Evolutionary conservation across 1,140 invertebrate genomes (phyloP), one percentile per base, ranked within the genome.

Genomic region (Papilio helenus): DNA sequence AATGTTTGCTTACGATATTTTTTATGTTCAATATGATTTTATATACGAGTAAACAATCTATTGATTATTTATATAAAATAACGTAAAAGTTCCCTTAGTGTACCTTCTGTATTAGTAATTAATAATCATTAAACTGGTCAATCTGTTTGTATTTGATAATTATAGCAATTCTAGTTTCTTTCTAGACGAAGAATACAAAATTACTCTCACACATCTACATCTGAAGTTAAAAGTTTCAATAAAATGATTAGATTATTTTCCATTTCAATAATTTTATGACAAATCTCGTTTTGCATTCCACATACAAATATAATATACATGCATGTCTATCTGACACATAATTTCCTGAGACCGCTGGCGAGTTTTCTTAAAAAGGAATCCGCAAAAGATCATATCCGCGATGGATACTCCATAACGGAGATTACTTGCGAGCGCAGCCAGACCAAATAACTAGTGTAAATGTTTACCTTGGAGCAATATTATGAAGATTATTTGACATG

Each of bases 331-430:
- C 3, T 68, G 61, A 68, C 26, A 26, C 26, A 68, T 29, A 68
- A 68, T 68, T 68, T 68, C 61, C 61, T 68, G 61, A 29, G 14
- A 3, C 26, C 61, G 26, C 61, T 29, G 61, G 61, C 61, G 61
- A 29, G 23, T 68, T 68, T 14, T 68, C 2, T 29, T 29, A 61
- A 68, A 68, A 68, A 29, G 12, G 34, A 29, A 14, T 16, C 26
- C 23, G 23, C 20, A 68, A 68, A 61, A 68, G 61, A 68, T 68
- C 61, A 68, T 68, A 68, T 68, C 61, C 61, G 61, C 61, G 26
- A 29, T 68, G 26, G 61, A 68, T 68, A 26, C 26, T 68, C 34
- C 61, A 68, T 29, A 68, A 68, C 61, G 61, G 26, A 68, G 61
- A 68, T 61, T 61, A 61, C 61, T 68, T 29, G 26, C 14, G 61